phyloP scores from a whole-genome alignment of 2,797 vertebrate species.

The Neoniphon sammara region DNA sequence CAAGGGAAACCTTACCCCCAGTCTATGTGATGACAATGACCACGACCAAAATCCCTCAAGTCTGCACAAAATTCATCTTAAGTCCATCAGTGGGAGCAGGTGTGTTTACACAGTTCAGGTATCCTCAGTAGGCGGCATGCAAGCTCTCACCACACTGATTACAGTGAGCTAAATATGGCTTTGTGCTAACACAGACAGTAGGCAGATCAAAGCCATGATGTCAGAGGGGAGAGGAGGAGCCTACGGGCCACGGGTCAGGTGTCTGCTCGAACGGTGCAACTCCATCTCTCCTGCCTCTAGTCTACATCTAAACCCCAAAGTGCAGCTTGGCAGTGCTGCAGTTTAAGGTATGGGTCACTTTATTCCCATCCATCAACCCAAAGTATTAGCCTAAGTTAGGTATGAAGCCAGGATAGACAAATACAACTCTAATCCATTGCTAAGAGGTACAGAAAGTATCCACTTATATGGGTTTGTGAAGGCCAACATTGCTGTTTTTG shows the following conservation, averaged over 20 bases:
- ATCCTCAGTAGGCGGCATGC: constrained; percentile 65
- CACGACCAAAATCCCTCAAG: constrained; percentile 57
- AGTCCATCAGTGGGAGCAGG: constrained; percentile 72
- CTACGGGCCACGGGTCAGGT: constrained; percentile 73
- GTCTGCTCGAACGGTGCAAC: constrained; percentile 49
- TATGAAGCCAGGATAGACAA: too few relatives aligned
- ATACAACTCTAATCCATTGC: too few relatives aligned
- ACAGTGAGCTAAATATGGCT: constrained; percentile 82
- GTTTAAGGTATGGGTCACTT: not conserved
- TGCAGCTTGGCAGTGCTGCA: not conserved
- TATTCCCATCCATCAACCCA: not conserved
- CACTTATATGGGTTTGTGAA: too few relatives aligned
- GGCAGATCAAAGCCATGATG: constrained; percentile 82
- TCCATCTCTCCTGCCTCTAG: constrained; percentile 14
- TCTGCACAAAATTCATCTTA: constrained; percentile 65
- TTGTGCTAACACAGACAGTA: constrained; percentile 79
- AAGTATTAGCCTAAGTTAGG: too few relatives aligned
- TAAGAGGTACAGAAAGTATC: too few relatives aligned
- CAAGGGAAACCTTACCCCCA: constrained; percentile 66
- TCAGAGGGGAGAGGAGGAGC: constrained; percentile 77
- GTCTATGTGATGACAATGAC: constrained; percentile 31
- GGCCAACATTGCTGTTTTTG: not conserved
- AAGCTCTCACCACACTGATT: constrained; percentile 77
- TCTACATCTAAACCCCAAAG: not conserved
- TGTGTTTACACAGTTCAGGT: constrained; percentile 77